A percentile compares a stretch with the other conserved stretches of the same genome.
Evolutionary conservation across 2,113 vertebrate species (phyloP).

Genomic region (Mystacornis crossleyi): DNA sequence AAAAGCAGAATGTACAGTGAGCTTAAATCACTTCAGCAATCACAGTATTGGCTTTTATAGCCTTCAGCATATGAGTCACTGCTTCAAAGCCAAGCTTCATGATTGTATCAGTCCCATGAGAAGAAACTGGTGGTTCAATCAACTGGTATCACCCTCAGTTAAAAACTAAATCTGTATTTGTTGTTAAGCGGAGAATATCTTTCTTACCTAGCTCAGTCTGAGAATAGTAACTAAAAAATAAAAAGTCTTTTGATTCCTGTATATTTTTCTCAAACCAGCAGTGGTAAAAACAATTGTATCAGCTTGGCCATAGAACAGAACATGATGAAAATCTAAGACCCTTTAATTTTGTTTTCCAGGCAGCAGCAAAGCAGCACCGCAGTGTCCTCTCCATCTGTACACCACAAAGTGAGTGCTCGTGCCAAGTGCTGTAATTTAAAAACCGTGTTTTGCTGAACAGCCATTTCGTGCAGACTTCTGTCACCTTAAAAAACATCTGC

Average conservation of each 20-base stretch:
- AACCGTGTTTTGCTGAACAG: neutral
- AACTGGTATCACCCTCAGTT: neutral
- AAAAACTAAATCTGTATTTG: neutral
- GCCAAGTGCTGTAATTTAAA: constrained; percentile 23
- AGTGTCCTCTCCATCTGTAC: constrained; percentile 62
- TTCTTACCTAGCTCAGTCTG: neutral
- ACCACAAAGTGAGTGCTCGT: constrained; percentile 60
- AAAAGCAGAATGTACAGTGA: neutral
- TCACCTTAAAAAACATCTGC: neutral
- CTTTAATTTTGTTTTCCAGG: constrained; percentile 66
- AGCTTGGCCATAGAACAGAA: neutral
- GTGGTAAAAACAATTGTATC: neutral
- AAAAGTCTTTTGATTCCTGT: neutral
- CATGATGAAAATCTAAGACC: neutral
- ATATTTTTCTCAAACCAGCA: neutral
- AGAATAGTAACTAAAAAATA: neutral
- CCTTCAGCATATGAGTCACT: neutral
- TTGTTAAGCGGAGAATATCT: neutral
- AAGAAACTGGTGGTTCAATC: neutral
- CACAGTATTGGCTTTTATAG: neutral
- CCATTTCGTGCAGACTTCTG: neutral
- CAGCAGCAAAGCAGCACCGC: constrained; percentile 25
- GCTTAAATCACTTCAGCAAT: neutral
- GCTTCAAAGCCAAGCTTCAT: neutral
- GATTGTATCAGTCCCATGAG: neutral